A percentile compares a stretch with the other conserved stretches of the same genome.
These are phyloP conservation scores for Acronicta leporina DNA, from an alignment of 2,888 invertebrate genomes.

Conservation along the genomic window DNA sequence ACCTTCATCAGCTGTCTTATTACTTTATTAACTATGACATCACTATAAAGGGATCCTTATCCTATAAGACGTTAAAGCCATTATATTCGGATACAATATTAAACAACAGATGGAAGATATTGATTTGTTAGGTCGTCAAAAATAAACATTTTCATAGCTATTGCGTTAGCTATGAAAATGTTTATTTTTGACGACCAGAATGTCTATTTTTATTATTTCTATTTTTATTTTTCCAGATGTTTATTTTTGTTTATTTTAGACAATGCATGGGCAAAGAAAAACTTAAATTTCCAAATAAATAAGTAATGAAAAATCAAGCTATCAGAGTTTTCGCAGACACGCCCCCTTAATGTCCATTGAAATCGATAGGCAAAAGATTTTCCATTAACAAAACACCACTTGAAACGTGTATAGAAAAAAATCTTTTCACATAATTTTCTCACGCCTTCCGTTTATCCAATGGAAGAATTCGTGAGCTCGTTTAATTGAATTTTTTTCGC, in stretches of 20 bases:
- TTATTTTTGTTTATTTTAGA: no score
- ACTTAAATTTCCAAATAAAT: background rate
- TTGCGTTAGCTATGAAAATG: no score
- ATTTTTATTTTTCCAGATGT: no score
- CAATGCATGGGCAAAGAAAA: background rate
- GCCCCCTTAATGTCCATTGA: slow-evolving; percentile 59
- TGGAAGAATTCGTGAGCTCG: slow-evolving; percentile 76
- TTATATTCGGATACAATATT: slow-evolving; percentile 22
- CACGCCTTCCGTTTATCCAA: slow-evolving; percentile 80
- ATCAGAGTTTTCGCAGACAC: slow-evolving; percentile 17
- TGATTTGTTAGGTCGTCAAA: slow-evolving; percentile 16
- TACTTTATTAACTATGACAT: slow-evolving; percentile 38
- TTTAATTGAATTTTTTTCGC: slow-evolving; percentile 84
- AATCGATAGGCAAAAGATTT: slow-evolving; percentile 70
- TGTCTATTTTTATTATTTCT: no score
- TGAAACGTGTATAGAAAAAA: slow-evolving; percentile 70
- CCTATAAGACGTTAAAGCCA: slow-evolving; percentile 20
- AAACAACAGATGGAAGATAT: slow-evolving; percentile 12
- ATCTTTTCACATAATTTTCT: slow-evolving; percentile 80
- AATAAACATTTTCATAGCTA: slow-evolving; percentile 17
- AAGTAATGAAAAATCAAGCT: slow-evolving; percentile 15
- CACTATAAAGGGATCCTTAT: slow-evolving; percentile 7
- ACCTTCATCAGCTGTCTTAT: slow-evolving; percentile 37
- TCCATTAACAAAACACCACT: slow-evolving; percentile 75
- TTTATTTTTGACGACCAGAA: no score